Percentiles rank a stretch among this genome's conserved stretches.
phyloP scores from a whole-genome alignment of 1,140 invertebrate genomes.

The Lepidurus apus region DNA sequence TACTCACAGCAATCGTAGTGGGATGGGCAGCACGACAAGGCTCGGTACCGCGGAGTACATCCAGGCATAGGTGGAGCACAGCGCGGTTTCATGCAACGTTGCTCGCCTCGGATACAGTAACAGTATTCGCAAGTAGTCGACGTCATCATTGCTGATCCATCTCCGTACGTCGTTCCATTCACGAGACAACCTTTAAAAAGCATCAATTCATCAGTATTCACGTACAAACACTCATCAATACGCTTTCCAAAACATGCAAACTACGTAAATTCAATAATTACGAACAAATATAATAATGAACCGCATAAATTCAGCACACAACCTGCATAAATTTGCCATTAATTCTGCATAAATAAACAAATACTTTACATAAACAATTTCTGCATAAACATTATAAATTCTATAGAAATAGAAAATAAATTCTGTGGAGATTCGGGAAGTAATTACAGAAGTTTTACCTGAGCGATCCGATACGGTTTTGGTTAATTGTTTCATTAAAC shows the following conservation, averaged over 20 bases:
- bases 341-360: background rate
- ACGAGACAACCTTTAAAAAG: slow-evolving; percentile 58
- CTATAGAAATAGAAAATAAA: background rate
- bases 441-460: slow-evolving; percentile 24
- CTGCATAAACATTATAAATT: background rate
- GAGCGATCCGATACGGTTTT: slow-evolving; percentile 32
- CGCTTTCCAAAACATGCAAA: no score
- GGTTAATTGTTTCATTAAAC: slow-evolving; percentile 30
- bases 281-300: background rate
- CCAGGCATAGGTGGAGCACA: slow-evolving; percentile 71
- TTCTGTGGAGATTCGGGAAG: no score
- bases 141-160: slow-evolving; percentile 76
- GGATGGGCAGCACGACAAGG: slow-evolving; percentile 73
- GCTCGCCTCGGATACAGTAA: slow-evolving; percentile 70
- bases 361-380: no score
- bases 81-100: slow-evolving; percentile 71
- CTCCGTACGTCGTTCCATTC: slow-evolving; percentile 67
- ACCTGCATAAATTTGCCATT: background rate
- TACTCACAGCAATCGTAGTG: slow-evolving; percentile 67
- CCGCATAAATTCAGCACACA: background rate
- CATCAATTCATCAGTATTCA: slow-evolving; percentile 24
- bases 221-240: background rate
- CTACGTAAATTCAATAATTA: no score
- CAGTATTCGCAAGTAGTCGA: slow-evolving; percentile 75
- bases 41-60: slow-evolving; percentile 60